Evolutionary conservation across 2,797 vertebrate species (phyloP), one percentile per base, ranked within the genome.

Genomic region (Sternotherus odoratus): DNA sequence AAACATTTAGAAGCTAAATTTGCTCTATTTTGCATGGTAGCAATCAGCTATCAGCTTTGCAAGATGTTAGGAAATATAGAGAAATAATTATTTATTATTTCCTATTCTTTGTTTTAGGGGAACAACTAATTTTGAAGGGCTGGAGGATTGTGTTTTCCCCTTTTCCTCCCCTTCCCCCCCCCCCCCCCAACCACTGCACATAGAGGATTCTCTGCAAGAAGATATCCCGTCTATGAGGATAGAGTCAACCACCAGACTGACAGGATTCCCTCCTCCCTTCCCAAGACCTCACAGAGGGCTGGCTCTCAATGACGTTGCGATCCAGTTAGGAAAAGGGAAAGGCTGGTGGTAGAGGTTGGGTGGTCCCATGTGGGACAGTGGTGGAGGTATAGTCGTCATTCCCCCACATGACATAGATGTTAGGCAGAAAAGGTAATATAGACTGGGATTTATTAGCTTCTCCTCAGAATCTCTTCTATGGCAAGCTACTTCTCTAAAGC

Each of bases 1-100:
- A 8, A 26, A 60, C 12, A 3, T 3, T 4, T 1, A 24, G 16
- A 2, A 2, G 11, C 30, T 39, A 46, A 6, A 43, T 56, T 24
- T 4, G 60, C 39, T 3, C 7, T 11, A 1, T 5, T 8, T 46
- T 6, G 1, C 3, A 51, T 5, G 17, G 0, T 48, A 2, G 0
- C 1, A 48, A 51, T 48, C n/a, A n/a, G n/a, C n/a, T n/a, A 17
- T 3, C 46, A 1, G 12, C 16, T 75, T 75, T 1, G 69, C 36
- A 8, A 28, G 33, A 5, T 0, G 33, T 50, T 33, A 7, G 10
- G 24, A 74, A 74, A 46, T 26, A 74, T 7, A 74, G 69, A 74
- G 39, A 74, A 6, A 72, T 72, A 4, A 43, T 46, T 72, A 23
- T 72, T 72, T 72, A 36, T 74, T 15, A 74, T 46, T 46, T 74